Evolutionary conservation across 2,888 invertebrate genomes (phyloP).

Genomic region (Aporophyla lueneburgensis): DNA sequence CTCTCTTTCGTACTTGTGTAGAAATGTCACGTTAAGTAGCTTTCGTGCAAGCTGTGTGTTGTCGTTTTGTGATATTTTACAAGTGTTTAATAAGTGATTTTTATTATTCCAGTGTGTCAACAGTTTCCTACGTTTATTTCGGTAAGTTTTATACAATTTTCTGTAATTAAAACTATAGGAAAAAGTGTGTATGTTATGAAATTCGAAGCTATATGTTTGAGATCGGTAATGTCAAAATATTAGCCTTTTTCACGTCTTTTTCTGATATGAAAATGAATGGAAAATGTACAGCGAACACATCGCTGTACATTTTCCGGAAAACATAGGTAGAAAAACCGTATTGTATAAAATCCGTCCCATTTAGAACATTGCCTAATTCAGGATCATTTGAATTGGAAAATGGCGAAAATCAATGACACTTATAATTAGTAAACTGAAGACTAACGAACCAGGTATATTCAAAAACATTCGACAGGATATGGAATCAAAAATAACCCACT

Average conservation of each 20-base stretch:
- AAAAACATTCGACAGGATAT: no score
- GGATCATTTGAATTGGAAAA: background rate
- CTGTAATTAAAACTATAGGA: background rate
- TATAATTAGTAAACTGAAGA: no score
- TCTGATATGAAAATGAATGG: no score
- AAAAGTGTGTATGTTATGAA: background rate
- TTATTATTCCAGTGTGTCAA: conserved; percentile 50
- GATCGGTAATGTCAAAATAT: conserved; percentile 15
- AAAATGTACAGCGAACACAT: no score
- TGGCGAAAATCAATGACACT: background rate
- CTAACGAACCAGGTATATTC: no score
- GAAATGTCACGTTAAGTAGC: conserved; percentile 14
- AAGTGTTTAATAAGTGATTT: conserved; percentile 58
- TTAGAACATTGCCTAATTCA: background rate
- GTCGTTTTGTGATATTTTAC: conserved; percentile 61
- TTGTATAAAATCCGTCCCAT: no score
- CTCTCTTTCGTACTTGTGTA: conserved; percentile 1
- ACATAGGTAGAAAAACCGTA: background rate
- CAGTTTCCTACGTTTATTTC: conserved; percentile 13
- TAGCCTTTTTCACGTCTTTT: background rate
- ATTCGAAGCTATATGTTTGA: background rate
- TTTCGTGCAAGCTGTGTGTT: conserved; percentile 28
- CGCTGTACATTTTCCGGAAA: no score
- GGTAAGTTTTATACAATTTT: conserved; percentile 46
- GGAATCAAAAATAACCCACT: no score